Percentiles rank a stretch among this genome's conserved stretches.
phyloP scores from a whole-genome alignment of 2,113 vertebrate species.

The Leiothrix lutea region DNA sequence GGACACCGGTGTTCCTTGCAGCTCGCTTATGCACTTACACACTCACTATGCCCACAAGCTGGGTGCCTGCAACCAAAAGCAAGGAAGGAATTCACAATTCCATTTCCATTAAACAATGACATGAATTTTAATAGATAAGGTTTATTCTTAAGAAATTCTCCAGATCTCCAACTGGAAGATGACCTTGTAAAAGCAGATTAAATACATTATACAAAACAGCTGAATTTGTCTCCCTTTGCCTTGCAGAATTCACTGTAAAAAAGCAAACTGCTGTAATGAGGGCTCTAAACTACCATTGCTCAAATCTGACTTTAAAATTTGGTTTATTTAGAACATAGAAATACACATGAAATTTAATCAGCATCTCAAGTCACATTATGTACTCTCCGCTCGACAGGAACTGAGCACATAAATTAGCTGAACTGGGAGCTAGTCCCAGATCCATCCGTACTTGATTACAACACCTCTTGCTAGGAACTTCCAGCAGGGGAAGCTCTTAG shows the following conservation, averaged over 20 bases:
- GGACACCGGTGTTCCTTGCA: neutral
- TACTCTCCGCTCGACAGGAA: conserved; percentile 57
- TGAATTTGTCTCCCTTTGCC: conserved; percentile 36
- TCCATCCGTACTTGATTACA: conserved; percentile 42
- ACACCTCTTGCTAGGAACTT: conserved; percentile 71
- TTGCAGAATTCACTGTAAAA: conserved; percentile 73
- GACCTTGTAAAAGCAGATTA: neutral
- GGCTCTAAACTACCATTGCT: conserved; percentile 65
- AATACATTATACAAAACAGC: neutral
- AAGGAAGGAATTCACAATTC: neutral
- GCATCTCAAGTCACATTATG: conserved; percentile 61
- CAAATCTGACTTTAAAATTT: conserved; percentile 78
- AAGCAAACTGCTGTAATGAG: conserved; percentile 67
- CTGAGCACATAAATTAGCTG: conserved; percentile 39
- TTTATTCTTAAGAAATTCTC: neutral
- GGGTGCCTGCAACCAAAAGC: neutral
- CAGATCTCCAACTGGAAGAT: conserved; percentile 13
- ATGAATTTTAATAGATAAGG: neutral
- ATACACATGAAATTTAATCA: conserved; percentile 72
- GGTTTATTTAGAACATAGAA: conserved; percentile 70
- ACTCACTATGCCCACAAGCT: neutral
- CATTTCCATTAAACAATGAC: neutral
- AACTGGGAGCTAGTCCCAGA: conserved; percentile 61
- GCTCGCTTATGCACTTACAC: neutral
- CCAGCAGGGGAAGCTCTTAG: conserved; percentile 83